Evolutionary conservation across 2,113 vertebrate species (phyloP), one percentile per base, ranked within the genome.

Genomic region (Pterocles gutturalis): DNA sequence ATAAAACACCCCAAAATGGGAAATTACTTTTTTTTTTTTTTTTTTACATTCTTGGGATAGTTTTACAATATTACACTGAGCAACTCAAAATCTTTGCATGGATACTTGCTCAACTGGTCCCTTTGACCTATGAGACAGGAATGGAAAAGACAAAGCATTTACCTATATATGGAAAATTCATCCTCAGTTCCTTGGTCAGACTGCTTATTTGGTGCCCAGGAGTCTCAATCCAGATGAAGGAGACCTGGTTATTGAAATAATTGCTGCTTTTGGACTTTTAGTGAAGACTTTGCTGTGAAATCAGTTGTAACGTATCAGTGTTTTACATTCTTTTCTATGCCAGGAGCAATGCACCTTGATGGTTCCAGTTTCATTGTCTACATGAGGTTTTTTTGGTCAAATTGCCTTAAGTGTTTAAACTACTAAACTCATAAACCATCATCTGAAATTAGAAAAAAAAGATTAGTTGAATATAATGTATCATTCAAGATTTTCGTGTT

Each of bases 101-200:
- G 10, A 15, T 48, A 8, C 12, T 9, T 22, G 10, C 9, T 64
- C 31, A 57, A 1, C 2, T 13, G 4, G 4, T 34, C 21, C 13
- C 57, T 53, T 65, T 61, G 45, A 57, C n/a, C 26, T 36, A 3
- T 11, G 24, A 49, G 9, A 34, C 8, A n/a, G 19, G 25, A 83
- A 69, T 8, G 10, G 12, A 62, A 38, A 90, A 67, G 48, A 16
- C 6, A 8, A 17, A 83, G 19, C 17, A 33, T 67, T 69, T 53
- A 21, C 5, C 15, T 7, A 33, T 2, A 13, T 15, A 20, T 43
- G 4, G 53, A 86, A 83, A 72, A 48, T 41, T 72, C 54, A 83
- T 17, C 8, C 38, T 55, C n/a, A 21, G 21, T 24, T 71, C 31
- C 24, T 36, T 21, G 25, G 19, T 22, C 17, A 8, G 1, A 22